These are phyloP conservation scores for Jacana jacana DNA, from an alignment of 2,113 vertebrate genomes.

Conservation along the genomic window DNA sequence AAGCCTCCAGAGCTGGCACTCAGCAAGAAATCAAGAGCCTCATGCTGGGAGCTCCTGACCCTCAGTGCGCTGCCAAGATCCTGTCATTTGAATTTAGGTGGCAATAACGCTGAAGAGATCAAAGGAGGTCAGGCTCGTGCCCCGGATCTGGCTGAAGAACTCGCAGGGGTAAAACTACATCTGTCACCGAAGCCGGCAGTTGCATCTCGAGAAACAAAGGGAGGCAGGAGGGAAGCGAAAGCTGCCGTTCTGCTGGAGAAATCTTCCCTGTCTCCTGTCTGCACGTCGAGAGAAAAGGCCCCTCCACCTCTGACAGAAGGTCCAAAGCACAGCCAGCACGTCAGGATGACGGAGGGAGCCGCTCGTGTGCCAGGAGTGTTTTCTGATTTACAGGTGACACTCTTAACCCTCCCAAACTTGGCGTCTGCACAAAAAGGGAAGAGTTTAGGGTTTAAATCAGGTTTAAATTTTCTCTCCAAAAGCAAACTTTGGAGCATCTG, in stretches of 20 bases:
- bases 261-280: background rate
- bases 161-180: constrained; percentile 5
- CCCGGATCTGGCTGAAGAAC: background rate
- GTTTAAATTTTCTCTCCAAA: background rate
- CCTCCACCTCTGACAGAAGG: background rate
- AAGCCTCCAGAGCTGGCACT: background rate
- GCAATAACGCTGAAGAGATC: background rate
- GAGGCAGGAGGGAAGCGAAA: background rate
- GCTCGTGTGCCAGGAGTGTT: background rate
- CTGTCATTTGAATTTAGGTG: constrained; percentile 4
- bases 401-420: background rate
- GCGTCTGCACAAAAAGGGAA: background rate
- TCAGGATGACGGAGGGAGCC: background rate
- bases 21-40: background rate
- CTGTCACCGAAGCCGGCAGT: background rate
- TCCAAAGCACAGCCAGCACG: background rate
- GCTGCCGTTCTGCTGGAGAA: background rate
- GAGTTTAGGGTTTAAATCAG: background rate
- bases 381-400: constrained; percentile 17
- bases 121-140: background rate
- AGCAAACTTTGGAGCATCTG: background rate
- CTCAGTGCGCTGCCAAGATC: background rate
- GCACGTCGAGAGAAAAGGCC: background rate
- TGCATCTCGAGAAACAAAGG: background rate
- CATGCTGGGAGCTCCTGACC: background rate